Base-by-base conservation (phyloP, 1,140 invertebrate genomes). In the Drosophila nikananu region DNA sequence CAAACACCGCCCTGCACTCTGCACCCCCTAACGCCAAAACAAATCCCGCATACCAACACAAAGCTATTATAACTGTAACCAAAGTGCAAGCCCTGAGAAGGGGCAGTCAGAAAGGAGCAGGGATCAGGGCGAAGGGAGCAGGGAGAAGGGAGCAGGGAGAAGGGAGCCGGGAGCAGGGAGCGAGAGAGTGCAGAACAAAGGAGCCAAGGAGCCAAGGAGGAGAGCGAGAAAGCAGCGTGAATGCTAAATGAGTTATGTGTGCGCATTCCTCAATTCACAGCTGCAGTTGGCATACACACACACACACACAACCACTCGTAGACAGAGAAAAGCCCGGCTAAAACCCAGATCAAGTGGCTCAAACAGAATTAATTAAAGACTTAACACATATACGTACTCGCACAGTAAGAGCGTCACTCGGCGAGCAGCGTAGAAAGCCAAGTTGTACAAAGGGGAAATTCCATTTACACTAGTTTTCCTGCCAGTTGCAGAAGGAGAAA, bases 171-270 rank as follows among this genome's bases (percentile, higher is more conserved):
- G 41, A 60, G 58, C 25, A 15, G 57, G 27, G 8, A 15, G 25
- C 30, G 2, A 63, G 64, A 35, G 30, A 49, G 23, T 25, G 32
- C 61, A 25, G 23, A 48, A 52, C 27, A 52, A 52, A 30, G 41
- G 52, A 66, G 62, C 13, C n/a, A 42, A 39, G 52, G 51, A 55
- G 49, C 13, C 23, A 32, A 39, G 52, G 27, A 57, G 37, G 32
- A 63, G 30, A 30, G 32, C 3, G n/a, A 52, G 27, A 32, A 54
- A 42, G 49, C 21, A 59, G 80, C 54, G 65, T 67, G 59, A 82
- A 76, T 79, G 77, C 80, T 64, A 82, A 86, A 86, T 82, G 83
- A 82, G 83, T 82, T 86, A 75, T 86, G 74, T 70, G 64, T 64
- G 76, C 78, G 55, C 77, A 80, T 61, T 74, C 54, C 55, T 74